Percentiles rank a stretch among this genome's conserved stretches.
Evolutionary conservation across 2,113 vertebrate species (phyloP).

Genomic region (Myiozetetes cayanensis): DNA sequence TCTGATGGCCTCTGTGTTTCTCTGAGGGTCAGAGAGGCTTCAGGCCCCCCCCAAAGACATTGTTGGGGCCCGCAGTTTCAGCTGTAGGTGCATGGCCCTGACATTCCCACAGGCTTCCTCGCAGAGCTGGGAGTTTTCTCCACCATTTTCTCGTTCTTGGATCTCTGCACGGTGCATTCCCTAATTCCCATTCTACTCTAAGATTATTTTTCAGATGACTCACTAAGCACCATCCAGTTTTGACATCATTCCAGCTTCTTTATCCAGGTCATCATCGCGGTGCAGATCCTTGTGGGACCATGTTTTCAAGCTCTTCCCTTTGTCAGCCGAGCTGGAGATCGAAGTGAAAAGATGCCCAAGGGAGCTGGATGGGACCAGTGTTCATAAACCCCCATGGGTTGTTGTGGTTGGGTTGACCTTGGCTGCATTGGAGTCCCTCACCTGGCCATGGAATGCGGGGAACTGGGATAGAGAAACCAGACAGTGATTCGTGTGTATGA

Average conservation of each 20-base stretch:
- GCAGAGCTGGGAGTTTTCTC: neutral
- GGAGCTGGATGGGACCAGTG: neutral
- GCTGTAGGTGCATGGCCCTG: neutral
- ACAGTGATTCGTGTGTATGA: neutral
- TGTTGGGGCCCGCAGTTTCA: neutral
- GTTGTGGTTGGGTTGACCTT: neutral
- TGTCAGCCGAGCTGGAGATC: rapidly evolving
- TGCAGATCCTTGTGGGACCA: neutral
- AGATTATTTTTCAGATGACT: neutral
- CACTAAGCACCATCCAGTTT: neutral
- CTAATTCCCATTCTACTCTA: neutral
- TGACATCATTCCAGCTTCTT: neutral
- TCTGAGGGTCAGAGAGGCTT: neutral
- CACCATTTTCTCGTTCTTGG: neutral
- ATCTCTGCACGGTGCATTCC: neutral
- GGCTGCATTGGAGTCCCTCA: neutral
- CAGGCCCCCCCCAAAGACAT: neutral
- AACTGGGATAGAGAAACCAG: neutral
- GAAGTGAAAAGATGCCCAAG: neutral
- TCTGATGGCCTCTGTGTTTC: neutral
- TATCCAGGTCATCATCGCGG: neutral
- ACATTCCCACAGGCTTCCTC: neutral
- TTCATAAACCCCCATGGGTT: rapidly evolving
- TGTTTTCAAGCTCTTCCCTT: neutral
- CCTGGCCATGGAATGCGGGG: neutral